Conservation (phyloP, 2,797 vertebrate genomes). For the Brachyalestes nurse region DNA sequence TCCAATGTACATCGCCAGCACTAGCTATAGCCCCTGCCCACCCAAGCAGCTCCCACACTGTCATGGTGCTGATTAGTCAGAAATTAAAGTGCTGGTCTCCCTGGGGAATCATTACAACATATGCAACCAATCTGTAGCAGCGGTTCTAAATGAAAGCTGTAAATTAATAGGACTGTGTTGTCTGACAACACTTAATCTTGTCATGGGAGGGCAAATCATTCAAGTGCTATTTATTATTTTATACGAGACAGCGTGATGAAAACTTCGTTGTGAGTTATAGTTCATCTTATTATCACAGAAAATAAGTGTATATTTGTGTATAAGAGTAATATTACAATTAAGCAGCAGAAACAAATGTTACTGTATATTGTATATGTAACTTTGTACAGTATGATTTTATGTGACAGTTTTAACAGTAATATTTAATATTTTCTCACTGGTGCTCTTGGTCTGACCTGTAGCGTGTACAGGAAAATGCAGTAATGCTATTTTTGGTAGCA, state of each 20-base stretch:
- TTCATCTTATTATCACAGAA: constrained; percentile 73
- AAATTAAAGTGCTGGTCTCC: constrained; percentile 69
- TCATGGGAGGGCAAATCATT: constrained; percentile 59
- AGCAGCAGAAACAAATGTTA: constrained; percentile 78
- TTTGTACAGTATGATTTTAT: constrained; percentile 81
- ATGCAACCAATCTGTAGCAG: constrained; percentile 65
- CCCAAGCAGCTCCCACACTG: constrained; percentile 64
- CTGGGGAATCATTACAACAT: constrained; percentile 68
- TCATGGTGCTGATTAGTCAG: constrained; percentile 75
- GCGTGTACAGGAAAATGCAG: constrained; percentile 74
- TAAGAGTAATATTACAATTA: constrained; percentile 85
- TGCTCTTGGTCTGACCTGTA: constrained; percentile 72
- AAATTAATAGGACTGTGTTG: constrained; percentile 66
- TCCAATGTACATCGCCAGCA: constrained; percentile 17
- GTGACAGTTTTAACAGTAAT: constrained; percentile 66
- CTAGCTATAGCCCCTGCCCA: constrained; percentile 57
- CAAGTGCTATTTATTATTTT: constrained; percentile 75
- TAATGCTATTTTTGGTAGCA: constrained; percentile 53
- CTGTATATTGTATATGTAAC: constrained; percentile 83
- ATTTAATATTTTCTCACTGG: constrained; percentile 76
- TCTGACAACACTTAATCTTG: constrained; percentile 68
- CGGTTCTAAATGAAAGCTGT: constrained; percentile 64
- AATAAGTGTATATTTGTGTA: constrained; percentile 88
- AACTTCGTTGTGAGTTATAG: constrained; percentile 72
- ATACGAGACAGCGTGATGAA: constrained; percentile 73